Conservation (phyloP, 2,797 vertebrate genomes). For the Brachyalestes nurse region DNA sequence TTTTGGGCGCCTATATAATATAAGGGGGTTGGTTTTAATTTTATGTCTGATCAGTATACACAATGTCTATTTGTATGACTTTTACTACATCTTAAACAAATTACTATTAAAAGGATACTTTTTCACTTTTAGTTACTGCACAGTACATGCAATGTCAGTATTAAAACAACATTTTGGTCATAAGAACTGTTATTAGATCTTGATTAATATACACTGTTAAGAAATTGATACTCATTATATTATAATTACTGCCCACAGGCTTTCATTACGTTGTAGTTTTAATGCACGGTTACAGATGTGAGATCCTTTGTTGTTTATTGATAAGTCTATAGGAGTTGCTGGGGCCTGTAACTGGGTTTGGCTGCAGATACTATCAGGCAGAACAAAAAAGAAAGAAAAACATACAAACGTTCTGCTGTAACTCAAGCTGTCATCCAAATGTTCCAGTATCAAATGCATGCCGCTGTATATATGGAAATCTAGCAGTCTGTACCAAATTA, state of each 20-base stretch:
- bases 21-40: no score
- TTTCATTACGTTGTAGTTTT: no score
- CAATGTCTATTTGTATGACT: no score
- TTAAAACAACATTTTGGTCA: neutral
- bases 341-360: neutral
- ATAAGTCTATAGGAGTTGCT: neutral
- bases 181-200: neutral
- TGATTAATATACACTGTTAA: neutral
- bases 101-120: no score
- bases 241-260: no score
- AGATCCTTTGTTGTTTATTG: neutral
- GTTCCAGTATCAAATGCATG: slow-evolving; percentile 36
- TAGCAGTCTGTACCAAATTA: slow-evolving; percentile 46
- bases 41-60: no score
- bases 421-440: slow-evolving; percentile 46
- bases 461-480: slow-evolving; percentile 33
- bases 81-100: no score
- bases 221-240: no score
- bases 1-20: no score
- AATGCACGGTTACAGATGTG: neutral
- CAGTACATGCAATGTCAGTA: neutral
- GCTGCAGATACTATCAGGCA: neutral
- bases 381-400: neutral
- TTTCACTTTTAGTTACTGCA: no score
- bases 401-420: slow-evolving; percentile 34